Evolutionary conservation across 2,113 vertebrate species (phyloP).

Genomic region (Leptobrachium leishanense): DNA sequence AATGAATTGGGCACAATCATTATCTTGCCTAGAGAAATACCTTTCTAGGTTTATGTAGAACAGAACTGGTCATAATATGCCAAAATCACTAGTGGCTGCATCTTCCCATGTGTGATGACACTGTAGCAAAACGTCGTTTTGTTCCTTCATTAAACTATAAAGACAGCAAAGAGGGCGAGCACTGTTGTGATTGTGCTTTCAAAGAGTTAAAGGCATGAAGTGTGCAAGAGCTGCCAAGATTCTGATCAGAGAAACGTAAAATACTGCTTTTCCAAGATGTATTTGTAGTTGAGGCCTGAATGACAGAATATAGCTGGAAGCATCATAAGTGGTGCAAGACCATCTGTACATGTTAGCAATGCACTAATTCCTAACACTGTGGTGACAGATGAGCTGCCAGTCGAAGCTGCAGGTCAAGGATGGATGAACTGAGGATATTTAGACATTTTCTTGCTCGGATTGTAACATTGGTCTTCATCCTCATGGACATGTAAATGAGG

Average conservation of each 20-base stretch:
- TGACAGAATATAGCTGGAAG: conserved; percentile 43
- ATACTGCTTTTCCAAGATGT: conserved; percentile 28
- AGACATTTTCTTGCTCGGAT: conserved; percentile 43
- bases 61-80: no score
- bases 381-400: conserved; percentile 48
- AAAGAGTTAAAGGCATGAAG: not conserved
- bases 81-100: no score
- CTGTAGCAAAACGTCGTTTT: no score
- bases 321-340: conserved; percentile 44
- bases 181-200: no score
- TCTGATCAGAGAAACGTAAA: conserved; percentile 38
- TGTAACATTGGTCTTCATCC: conserved; percentile 40
- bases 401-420: conserved; percentile 44
- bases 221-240: not conserved
- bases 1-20: no score
- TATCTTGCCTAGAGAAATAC: no score
- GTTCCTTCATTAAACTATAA: no score
- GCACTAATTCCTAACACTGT: conserved; percentile 42
- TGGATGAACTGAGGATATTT: conserved; percentile 47
- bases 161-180: no score
- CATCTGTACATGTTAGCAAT: conserved; percentile 46
- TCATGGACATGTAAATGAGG: conserved; percentile 43
- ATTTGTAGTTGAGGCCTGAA: conserved; percentile 35
- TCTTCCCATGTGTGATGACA: no score
- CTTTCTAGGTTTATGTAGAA: no score